Percentiles rank a stretch among this genome's conserved stretches.
Conservation (phyloP, 2,797 vertebrate species). For the Scomberomorus guttatus region DNA sequence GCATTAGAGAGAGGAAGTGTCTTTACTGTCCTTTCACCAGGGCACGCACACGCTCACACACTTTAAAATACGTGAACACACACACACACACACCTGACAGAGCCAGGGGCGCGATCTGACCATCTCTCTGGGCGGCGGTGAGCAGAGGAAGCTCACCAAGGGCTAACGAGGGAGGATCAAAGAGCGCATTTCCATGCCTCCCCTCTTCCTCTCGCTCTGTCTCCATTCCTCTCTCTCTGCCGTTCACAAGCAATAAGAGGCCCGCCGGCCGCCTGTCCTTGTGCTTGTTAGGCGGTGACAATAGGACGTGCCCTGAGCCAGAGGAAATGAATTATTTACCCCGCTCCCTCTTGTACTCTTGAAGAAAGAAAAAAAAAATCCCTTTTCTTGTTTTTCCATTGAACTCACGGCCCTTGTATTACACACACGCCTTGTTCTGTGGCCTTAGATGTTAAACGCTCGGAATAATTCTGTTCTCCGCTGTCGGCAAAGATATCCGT, state of each 20-base stretch:
- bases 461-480: constrained; percentile 75
- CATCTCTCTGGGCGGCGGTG: constrained; percentile 74
- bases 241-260: constrained; percentile 82
- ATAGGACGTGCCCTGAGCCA: constrained; percentile 85
- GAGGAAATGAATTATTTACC: constrained; percentile 88
- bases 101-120: constrained; percentile 71
- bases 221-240: constrained; percentile 68
- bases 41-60: constrained; percentile 23
- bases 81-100: constrained; percentile 62
- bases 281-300: constrained; percentile 86
- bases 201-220: constrained; percentile 69
- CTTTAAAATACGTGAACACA: constrained; percentile 12
- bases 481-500: constrained; percentile 75
- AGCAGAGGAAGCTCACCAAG: constrained; percentile 77
- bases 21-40: constrained; percentile 72
- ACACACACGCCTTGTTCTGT: constrained; percentile 71
- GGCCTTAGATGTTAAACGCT: constrained; percentile 83
- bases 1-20: constrained; percentile 81
- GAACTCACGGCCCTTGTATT: constrained; percentile 75
- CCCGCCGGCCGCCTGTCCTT: constrained; percentile 79
- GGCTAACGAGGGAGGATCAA: constrained; percentile 87
- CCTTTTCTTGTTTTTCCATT: constrained; percentile 81
- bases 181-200: constrained; percentile 85
- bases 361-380: constrained; percentile 69
- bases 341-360: constrained; percentile 79